Evolutionary conservation across 2,113 vertebrate species (phyloP).

Genomic region (Gracilinanus agilis): DNA sequence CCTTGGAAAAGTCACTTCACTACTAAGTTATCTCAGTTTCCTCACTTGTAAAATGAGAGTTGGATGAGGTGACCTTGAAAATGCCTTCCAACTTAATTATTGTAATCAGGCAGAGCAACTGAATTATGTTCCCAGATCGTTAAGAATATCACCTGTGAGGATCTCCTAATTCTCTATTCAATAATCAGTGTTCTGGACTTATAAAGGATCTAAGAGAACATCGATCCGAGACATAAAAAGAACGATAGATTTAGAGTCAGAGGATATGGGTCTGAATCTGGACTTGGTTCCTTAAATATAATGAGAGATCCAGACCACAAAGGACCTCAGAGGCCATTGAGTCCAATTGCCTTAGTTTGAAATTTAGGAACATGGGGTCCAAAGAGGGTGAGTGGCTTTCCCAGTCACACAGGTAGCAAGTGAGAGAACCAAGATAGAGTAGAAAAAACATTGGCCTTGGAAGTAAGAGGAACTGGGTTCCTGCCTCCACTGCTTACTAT

Average conservation of each 20-base stretch:
- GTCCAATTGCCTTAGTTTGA: background rate
- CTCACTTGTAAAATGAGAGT: background rate
- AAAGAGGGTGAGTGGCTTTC: background rate
- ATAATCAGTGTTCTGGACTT: background rate
- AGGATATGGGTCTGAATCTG: background rate
- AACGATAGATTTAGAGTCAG: background rate
- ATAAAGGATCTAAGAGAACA: background rate
- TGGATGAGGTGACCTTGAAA: background rate
- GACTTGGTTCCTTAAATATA: background rate
- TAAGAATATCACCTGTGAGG: background rate
- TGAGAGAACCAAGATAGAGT: background rate
- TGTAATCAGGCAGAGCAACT: background rate
- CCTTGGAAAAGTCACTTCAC: background rate
- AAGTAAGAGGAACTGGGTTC: background rate
- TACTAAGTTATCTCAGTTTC: background rate
- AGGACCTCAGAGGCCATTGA: background rate
- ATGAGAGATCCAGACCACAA: background rate
- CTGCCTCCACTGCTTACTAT: background rate
- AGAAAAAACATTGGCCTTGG: background rate
- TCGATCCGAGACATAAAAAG: background rate
- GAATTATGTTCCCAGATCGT: background rate
- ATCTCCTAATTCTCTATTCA: background rate
- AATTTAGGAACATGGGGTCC: background rate
- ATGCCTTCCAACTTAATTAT: background rate
- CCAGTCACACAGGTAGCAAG: background rate